phyloP scores from a whole-genome alignment of 2,113 vertebrate species.

The Fregata magnificens region DNA sequence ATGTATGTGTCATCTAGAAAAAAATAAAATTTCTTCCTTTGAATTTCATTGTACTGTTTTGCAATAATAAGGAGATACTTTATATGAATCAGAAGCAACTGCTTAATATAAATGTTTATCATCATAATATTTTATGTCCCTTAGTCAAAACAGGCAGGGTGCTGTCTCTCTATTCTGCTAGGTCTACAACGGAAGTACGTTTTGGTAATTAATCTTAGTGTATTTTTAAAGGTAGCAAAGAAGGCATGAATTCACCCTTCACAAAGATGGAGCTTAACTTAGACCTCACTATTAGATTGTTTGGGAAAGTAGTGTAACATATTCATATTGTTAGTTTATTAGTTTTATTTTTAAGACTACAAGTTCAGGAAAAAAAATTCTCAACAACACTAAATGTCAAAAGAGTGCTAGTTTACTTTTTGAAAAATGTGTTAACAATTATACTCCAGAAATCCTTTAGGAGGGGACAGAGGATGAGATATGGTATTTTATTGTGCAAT shows the following conservation, averaged over 20 bases:
- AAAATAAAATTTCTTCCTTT: background rate
- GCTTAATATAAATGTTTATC: background rate
- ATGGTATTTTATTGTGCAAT: background rate
- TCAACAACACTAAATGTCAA: background rate
- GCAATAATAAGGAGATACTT: background rate
- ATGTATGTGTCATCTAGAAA: background rate
- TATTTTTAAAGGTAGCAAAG: background rate
- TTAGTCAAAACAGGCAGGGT: background rate
- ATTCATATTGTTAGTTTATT: background rate
- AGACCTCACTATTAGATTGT: background rate
- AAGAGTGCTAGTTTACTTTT: background rate
- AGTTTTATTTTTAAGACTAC: background rate
- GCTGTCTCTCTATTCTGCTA: background rate
- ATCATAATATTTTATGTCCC: background rate
- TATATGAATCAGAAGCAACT: background rate
- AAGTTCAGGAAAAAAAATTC: background rate
- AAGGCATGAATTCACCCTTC: background rate
- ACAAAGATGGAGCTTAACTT: background rate
- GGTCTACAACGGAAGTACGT: background rate
- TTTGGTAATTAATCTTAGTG: background rate
- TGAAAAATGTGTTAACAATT: background rate
- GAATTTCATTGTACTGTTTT: background rate
- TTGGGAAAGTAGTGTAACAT: background rate
- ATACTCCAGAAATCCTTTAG: constrained; percentile 56
- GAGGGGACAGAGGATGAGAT: constrained; percentile 63